Evolutionary conservation across 2,797 vertebrate species (phyloP), one percentile per base, ranked within the genome.

Genomic region (Anabacerthia variegaticeps): DNA sequence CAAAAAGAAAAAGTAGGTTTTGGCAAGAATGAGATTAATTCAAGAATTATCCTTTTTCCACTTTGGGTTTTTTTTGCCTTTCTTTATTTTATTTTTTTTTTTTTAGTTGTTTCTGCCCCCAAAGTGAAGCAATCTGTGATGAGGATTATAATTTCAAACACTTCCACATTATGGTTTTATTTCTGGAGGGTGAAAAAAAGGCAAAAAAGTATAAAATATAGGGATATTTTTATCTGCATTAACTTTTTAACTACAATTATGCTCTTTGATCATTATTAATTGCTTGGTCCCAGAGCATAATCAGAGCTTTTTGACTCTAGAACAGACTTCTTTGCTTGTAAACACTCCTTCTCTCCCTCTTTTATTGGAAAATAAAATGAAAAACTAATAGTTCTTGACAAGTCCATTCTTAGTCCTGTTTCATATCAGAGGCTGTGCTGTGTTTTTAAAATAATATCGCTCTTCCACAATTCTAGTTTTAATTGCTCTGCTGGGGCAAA

Each of bases 231-330:
- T 80, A 86, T 89, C 46, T 36, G n/a, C 51, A 81, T 89, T 93
- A 93, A 88, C 85, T 86, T 95, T 92, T 85, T 68, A 88, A 92
- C 0, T 0, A 79, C 69, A 90, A 94, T 93, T 86, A 59, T 0
- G 1, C 6, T 88, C 62, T 95, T 93, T 95, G 93, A 96, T 94
- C 66, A 27, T 15, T 78, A 54, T 65, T 93, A 97, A 96, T 95
- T 96, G 55, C 87, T 78, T 78, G 66, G 79, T 92, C 91, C 66
- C 76, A 72, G 49, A 91, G 66, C 62, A 62, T 62, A 86, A 74
- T 74, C 75, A 79, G 61, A 77, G 23, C 80, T 81, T 97, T 96
- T 91, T 93, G 82, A 89, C 62, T 84, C 34, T 13, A 69, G 63
- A 94, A 56, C 49, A 89, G 78, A 68, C 67, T 74, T 28, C 43